Percentiles rank a stretch among this genome's conserved stretches.
Conservation (phyloP, 2,113 vertebrate genomes). For the Odobenus rosmarus region DNA sequence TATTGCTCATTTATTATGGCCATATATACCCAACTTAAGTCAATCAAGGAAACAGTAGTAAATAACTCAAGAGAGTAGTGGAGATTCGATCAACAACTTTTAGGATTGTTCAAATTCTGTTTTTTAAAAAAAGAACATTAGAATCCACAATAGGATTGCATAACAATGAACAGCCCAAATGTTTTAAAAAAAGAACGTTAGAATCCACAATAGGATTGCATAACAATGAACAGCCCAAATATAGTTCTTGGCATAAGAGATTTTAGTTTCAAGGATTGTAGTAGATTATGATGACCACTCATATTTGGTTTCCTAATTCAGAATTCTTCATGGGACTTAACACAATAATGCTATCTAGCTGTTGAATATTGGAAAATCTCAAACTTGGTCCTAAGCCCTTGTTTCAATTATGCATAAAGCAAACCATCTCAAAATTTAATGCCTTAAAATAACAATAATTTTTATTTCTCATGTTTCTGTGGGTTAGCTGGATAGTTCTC, state of each 20-base stretch:
- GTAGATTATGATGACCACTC: not conserved
- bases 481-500: not conserved
- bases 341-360: not conserved
- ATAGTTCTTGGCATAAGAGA: not conserved
- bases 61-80: not conserved
- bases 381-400: not conserved
- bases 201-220: not conserved
- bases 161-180: not conserved
- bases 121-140: not conserved
- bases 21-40: not conserved
- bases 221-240: not conserved
- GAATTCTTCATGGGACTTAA: not conserved
- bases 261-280: not conserved
- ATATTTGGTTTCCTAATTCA: not conserved
- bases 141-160: not conserved
- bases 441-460: not conserved
- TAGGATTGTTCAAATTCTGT: not conserved
- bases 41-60: not conserved
- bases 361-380: not conserved
- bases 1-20: not conserved
- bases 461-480: not conserved
- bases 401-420: not conserved
- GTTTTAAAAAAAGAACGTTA: not conserved
- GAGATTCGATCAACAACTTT: not conserved
- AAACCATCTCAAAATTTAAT: not conserved